Conservation (phyloP, 2,113 vertebrate genomes). For the Phalacrocorax pelagicus region DNA sequence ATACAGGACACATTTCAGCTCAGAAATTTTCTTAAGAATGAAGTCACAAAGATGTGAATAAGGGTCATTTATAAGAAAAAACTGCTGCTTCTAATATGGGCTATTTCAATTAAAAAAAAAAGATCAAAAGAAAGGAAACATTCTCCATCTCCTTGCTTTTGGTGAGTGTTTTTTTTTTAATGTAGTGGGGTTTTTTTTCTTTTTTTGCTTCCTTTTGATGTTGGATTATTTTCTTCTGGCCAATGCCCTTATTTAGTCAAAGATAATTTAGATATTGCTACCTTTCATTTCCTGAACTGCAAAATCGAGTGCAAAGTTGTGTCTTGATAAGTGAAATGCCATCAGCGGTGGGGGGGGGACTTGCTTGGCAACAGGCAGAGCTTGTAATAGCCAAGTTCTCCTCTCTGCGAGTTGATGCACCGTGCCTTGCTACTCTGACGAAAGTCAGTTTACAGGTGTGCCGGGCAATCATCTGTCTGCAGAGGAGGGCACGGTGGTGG, state of each 20-base stretch:
- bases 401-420: neutral
- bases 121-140: neutral
- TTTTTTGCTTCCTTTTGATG: neutral
- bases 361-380: neutral
- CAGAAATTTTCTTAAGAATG: neutral
- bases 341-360: neutral
- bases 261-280: neutral
- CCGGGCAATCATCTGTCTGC: neutral
- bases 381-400: neutral
- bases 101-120: neutral
- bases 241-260: neutral
- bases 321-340: neutral
- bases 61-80: neutral
- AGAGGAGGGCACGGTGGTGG: neutral
- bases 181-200: neutral
- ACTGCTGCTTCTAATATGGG: neutral
- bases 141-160: neutral
- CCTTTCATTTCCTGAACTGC: neutral
- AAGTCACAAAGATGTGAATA: neutral
- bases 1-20: neutral
- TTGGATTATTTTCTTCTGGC: neutral
- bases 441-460: neutral
- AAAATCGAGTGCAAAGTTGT: neutral
- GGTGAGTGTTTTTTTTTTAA: neutral
- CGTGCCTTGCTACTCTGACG: neutral